Evolutionary conservation across 2,797 vertebrate genomes (phyloP), one percentile per base, ranked within the genome.

Genomic region (Chiropotes sagulatus): DNA sequence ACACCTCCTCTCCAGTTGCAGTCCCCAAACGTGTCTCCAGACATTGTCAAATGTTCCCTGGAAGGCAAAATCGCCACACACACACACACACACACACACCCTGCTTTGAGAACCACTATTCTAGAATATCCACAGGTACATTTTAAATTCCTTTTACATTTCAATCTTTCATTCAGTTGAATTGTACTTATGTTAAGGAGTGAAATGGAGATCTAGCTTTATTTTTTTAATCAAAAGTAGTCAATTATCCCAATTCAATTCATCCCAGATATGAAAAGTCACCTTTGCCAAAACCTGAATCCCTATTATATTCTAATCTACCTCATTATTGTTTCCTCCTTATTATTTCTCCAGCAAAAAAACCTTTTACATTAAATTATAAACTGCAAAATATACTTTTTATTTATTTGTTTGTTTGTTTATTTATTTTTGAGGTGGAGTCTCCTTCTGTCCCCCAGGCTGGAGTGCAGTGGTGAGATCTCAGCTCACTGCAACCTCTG

Each of bases 181-280:
- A 76, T 80, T 89, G 54, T 95, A 81, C 58, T 94, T 96, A 39
- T 64, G 57, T 89, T 94, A 79, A 78, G 94, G 22, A 41, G 6
- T 67, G 50, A 83, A 28, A 79, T 17, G 61, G 72, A 84, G 41
- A 90, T 50, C 4, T 8, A 36, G 22, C 22, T 89, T 89, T 41
- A 82, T 94, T 97, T 94, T 97, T 94, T 92, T 64, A 82, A 76
- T 14, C 46, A 75, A 70, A 48, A 61, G n/a, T 70, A 58, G 41
- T 81, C 57, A 67, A 15, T 54, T 80, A 44, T 88, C 73, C 41
- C 28, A 87, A 58, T 76, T 82, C 54, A 90, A 7, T 88, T 88
- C n/a, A 54, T 48, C 41, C 20, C 57, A 88, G 72, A 75, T 54
- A 39, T 64, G 73, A 96, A 95, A 95, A 64, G 36, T 20, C n/a